A percentile compares a stretch with the other conserved stretches of the same genome.
phyloP scores from a whole-genome alignment of 2,113 vertebrate genomes.

The Oenanthe oenanthe region DNA sequence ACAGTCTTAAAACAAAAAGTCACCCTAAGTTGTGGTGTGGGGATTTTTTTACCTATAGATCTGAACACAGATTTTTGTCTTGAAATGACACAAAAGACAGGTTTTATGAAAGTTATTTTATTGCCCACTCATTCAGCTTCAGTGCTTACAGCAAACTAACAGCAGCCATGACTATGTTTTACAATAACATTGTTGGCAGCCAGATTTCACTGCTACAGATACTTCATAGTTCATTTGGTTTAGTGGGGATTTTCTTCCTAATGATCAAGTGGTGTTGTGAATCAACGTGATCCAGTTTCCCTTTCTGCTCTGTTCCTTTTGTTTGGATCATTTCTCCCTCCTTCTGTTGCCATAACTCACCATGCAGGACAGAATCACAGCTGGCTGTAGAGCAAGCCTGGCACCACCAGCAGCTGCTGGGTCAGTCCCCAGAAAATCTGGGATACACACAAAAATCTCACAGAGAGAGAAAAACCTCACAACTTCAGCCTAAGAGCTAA shows the following conservation, averaged over 20 bases:
- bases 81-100: slow-evolving; percentile 1
- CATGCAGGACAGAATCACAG: neutral
- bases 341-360: neutral
- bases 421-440: neutral
- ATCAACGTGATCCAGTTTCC: neutral
- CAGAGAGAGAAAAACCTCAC: neutral
- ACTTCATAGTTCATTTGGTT: slow-evolving; percentile 15
- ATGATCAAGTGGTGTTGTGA: slow-evolving; percentile 8
- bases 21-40: neutral
- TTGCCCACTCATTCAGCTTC: neutral
- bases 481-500: neutral
- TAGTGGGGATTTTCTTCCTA: slow-evolving; percentile 4
- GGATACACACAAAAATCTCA: neutral
- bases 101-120: slow-evolving; percentile 36
- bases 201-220: slow-evolving; percentile 25
- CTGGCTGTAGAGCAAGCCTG: neutral
- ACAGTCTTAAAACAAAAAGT: slow-evolving; percentile 59
- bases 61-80: neutral
- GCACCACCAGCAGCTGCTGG: neutral
- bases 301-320: neutral
- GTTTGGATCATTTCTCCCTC: slow-evolving; percentile 13
- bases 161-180: neutral
- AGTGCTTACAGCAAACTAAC: neutral
- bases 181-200: slow-evolving; percentile 4
- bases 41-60: neutral